Evolutionary conservation across 37 sponge, comb jelly and placozoan genomes (phyloP), one percentile per base, ranked within the genome.

Genomic region (Dysidea cf. avara): DNA sequence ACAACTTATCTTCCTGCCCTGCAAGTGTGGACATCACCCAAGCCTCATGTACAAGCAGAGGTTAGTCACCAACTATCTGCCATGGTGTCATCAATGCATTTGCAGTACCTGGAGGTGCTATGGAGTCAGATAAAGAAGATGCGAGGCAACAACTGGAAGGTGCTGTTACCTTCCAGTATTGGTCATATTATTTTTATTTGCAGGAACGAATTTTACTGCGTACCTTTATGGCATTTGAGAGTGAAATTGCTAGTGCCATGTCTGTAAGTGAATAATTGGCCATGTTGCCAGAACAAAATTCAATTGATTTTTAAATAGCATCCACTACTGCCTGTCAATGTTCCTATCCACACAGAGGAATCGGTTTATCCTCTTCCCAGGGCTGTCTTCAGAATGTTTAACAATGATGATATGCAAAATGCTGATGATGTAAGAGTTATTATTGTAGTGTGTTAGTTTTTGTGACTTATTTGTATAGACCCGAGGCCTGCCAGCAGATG

Each of bases 41-140:
- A 82, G 33, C 87, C 88, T 25, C 63, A 81, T 38, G 82, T 68
- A 1, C 91, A 90, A 52, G 61, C 47, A 59, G 94, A 90, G 54
- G 90, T 90, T 18, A 76, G 85, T 62, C 4, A 7, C 35, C 32
- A 2, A 20, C 47, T 66, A 21, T 66, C 21, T 18, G 24, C n/a
- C n/a, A n/a, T n/a, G n/a, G 17, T 61, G 21, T 55, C 2, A 30
- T 20, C 22, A 12, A 32, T 25, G 29, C 11, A 32, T 21, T 21
- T 7, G 14, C 50, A 96, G 84, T 80, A 86, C 37, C 70, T 96
- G 58, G 87, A 77, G 57, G 24, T 86, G 40, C 79, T 96, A 43
- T 91, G 92, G 97, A 35, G n/a, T 30, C 97, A 96, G 64, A 68
- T 92, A 39, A 74, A 86, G 78, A 79, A 69, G 30, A 88, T 96